Base-by-base conservation (phyloP, 2,113 vertebrate species). In the Procavia capensis region DNA sequence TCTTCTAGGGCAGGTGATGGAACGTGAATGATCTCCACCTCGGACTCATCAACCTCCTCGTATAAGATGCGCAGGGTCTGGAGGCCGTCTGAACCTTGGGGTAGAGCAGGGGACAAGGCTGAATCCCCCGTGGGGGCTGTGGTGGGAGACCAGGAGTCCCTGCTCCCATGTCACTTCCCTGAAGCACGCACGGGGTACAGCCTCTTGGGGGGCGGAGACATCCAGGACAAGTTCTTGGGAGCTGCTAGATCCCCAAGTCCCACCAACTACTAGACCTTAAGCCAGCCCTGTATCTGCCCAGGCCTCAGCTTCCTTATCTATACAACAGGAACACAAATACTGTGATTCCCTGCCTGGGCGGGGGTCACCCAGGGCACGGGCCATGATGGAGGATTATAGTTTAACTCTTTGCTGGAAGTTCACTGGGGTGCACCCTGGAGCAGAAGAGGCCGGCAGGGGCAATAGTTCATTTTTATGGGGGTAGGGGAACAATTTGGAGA, bases 11-110 rank as follows among this genome's bases (percentile, higher is more conserved):
- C 99, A 0, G 99, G 99, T 25, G 99, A 99, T 4, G 99, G 99
- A 82, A 99, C 99, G 0, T 99, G 99, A 95, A 99, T 99, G 89
- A 99, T 98, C 98, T 99, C 99, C 91, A 99, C 99, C 27, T 99
- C 99, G 0, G 99, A 99, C 97, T 99, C 99, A 45, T 99, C 99
- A 43, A 99, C 99, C 88, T 99, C 99, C 97, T 99, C 99, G 4
- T 99, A 99, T 22, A 99, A 97, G 95, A 99, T 98, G 75, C 99
- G 97, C 72, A 99, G 97, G 0, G 99, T 99, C 98, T 98, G 99
- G 59, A 98, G 98, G 80, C 99, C 99, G 68, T 99, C 99, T 0
- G 98, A 85, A 88, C 99, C 99, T 99, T 88, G 85, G 84, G 66
- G 25, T 5, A 93, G 61, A 88, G 43, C 0, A 59, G 19, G 2